Conservation (phyloP, 2,888 invertebrate species). For the Caenorhabditis japonica region DNA sequence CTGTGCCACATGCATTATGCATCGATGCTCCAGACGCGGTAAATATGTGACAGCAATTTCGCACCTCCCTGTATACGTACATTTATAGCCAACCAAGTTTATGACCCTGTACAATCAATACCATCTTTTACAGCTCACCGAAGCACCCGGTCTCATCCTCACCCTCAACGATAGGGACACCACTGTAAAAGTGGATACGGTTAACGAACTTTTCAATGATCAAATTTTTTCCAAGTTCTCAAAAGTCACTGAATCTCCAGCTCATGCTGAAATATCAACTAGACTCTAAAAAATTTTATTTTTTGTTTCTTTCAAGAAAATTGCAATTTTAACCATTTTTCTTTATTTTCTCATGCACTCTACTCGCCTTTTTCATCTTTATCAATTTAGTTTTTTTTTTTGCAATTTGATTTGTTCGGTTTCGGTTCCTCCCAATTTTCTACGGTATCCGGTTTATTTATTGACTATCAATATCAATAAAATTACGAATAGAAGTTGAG, state of each 20-base stretch:
- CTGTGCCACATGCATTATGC: too few relatives aligned
- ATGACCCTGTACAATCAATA: neutral
- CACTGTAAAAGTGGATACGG: slow-evolving; percentile 19
- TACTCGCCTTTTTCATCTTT: too few relatives aligned
- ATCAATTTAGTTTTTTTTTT: too few relatives aligned
- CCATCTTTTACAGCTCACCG: slow-evolving; percentile 35
- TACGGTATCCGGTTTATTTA: neutral
- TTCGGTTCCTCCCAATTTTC: neutral
- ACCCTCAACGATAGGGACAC: slow-evolving; percentile 28
- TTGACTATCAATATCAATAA: too few relatives aligned
- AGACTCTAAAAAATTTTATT: neutral
- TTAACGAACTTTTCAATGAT: slow-evolving; percentile 33
- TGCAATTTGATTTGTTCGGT: neutral
- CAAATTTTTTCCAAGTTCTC: neutral
- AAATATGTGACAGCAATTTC: too few relatives aligned
- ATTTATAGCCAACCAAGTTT: neutral
- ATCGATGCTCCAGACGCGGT: too few relatives aligned
- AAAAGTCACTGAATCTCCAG: neutral
- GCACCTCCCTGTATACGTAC: too few relatives aligned
- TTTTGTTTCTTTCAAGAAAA: neutral
- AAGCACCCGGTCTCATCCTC: slow-evolving; percentile 43
- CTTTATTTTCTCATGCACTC: too few relatives aligned
- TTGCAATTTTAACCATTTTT: too few relatives aligned
- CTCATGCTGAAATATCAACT: too few relatives aligned
- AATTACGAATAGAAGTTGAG: too few relatives aligned